Base-by-base conservation (phyloP, 2,113 vertebrate genomes). In the Dermatemys mawii region DNA sequence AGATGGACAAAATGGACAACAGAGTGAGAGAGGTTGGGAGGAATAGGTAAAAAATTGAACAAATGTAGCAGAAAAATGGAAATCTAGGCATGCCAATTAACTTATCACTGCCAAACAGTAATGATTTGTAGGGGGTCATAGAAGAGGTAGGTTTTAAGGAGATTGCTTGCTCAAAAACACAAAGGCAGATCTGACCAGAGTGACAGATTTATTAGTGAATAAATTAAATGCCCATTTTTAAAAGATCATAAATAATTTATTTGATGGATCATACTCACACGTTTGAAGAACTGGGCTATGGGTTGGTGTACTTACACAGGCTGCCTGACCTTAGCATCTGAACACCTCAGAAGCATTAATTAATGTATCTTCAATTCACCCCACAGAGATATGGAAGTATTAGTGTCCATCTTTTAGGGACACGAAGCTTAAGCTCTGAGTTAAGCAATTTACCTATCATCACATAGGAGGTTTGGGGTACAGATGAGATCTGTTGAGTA, bases 241-340 rank as follows among this genome's bases (percentile, higher is more conserved):
- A 35, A 79, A 92, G 32, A 75, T 67, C 2, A 67, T 48, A 29
- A n/a, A 75, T 75, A 44, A 75, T 44, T 26, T 75, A 75, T 38
- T 44, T 44, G 38, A 75, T 41, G 11, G 22, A 75, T 29, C n/a
- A 6, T 44, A 83, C 81, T 92, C 82, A 84, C 88, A 63, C 1
- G 22, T 54, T 10, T 35, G 80, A 1, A 1, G 0, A 55, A 1
- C 11, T 75, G 44, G 81, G 2, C 6, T 55, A 14, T 27, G 26
- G 10, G 41, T 75, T 24, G 24, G 46, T 4, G 5, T 53, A 48
- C 24, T 81, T 57, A 9, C 3, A 75, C 4, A 11, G 1, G 3
- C 50, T 60, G 81, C 13, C n/a, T 17, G 14, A 83, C 35, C 32
- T 49, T 1, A 80, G 4, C 5, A 38, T 73, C 88, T 88, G 78